These are phyloP conservation scores for Stenopsyche tienmushanensis DNA, from an alignment of 1,140 invertebrate species.

Conservation along the genomic window DNA sequence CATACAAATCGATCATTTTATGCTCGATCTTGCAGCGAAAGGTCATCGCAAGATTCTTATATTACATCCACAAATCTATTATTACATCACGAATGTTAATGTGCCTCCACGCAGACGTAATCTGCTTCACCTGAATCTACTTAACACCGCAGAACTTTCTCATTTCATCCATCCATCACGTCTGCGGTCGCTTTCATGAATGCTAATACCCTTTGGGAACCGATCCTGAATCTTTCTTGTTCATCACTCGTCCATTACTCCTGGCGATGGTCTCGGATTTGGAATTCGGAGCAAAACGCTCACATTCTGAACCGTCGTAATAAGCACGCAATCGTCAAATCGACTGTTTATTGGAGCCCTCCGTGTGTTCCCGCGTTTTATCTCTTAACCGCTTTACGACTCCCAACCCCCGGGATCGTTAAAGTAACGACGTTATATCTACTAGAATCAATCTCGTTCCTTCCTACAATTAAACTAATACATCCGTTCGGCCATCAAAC, in stretches of 20 bases:
- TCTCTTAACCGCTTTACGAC: background rate
- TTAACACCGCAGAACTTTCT: slow-evolving; percentile 23
- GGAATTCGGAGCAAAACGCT: background rate
- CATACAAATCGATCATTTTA: no score
- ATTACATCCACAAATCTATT: no score
- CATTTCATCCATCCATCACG: slow-evolving; percentile 30
- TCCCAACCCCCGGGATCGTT: background rate
- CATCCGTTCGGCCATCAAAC: no score
- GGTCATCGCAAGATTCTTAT: no score
- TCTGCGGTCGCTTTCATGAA: slow-evolving; percentile 22
- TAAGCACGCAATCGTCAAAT: background rate
- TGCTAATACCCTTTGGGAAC: slow-evolving; percentile 16
- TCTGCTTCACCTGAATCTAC: slow-evolving; percentile 15
- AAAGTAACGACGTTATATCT: no score
- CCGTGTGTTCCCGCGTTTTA: background rate
- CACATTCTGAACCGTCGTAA: background rate
- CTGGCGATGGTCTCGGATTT: background rate
- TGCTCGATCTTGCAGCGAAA: no score
- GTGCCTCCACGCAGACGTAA: slow-evolving; percentile 16
- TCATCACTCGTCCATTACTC: slow-evolving; percentile 9
- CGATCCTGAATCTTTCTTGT: slow-evolving; percentile 21
- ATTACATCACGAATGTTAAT: no score
- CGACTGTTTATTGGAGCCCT: background rate
- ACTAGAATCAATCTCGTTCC: no score
- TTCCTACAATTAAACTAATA: no score